A percentile compares a stretch with the other conserved stretches of the same genome.
Evolutionary conservation across 1,140 invertebrate species (phyloP).

Genomic region (Drosophila punjabiensis): DNA sequence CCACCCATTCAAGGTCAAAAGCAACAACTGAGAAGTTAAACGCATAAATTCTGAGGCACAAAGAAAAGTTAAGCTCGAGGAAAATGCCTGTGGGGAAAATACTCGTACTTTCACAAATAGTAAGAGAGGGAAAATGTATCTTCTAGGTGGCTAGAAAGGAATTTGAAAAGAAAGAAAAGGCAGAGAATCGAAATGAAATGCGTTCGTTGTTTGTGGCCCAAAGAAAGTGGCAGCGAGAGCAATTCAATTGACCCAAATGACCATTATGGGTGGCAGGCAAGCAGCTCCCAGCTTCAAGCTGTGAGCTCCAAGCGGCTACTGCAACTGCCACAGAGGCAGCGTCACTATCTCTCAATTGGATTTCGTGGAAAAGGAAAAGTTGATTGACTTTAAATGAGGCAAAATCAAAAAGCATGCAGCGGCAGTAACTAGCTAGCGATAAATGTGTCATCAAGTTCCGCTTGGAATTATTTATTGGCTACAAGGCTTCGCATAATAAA

Average conservation of each 20-base stretch:
- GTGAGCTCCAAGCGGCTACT: neutral
- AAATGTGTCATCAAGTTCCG: slow-evolving; percentile 72
- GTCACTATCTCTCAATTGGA: slow-evolving; percentile 52
- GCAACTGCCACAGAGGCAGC: slow-evolving; percentile 16
- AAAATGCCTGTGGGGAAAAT: slow-evolving; percentile 40
- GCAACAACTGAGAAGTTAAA: slow-evolving; percentile 22
- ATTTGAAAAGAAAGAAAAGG: slow-evolving; percentile 20
- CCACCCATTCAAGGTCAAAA: slow-evolving; percentile 61
- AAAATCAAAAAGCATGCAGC: slow-evolving; percentile 54
- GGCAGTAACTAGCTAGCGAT: neutral
- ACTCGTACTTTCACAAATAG: slow-evolving; percentile 62
- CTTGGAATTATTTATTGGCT: slow-evolving; percentile 30
- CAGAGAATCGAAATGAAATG: slow-evolving; percentile 45
- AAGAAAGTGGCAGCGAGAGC: slow-evolving; percentile 71
- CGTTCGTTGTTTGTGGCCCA: slow-evolving; percentile 34
- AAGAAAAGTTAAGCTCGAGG: slow-evolving; percentile 22
- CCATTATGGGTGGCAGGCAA: slow-evolving; percentile 61
- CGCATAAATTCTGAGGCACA: slow-evolving; percentile 54
- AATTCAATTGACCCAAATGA: slow-evolving; percentile 82
- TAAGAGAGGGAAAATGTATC: slow-evolving; percentile 47
- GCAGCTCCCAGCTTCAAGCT: neutral
- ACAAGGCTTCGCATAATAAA: slow-evolving; percentile 7
- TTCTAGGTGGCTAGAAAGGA: slow-evolving; percentile 63
- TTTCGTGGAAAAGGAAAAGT: slow-evolving; percentile 79
- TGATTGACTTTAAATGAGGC: slow-evolving; percentile 77